Base-by-base conservation (phyloP, 2,888 invertebrate genomes). In the Antheraea assamensis region DNA sequence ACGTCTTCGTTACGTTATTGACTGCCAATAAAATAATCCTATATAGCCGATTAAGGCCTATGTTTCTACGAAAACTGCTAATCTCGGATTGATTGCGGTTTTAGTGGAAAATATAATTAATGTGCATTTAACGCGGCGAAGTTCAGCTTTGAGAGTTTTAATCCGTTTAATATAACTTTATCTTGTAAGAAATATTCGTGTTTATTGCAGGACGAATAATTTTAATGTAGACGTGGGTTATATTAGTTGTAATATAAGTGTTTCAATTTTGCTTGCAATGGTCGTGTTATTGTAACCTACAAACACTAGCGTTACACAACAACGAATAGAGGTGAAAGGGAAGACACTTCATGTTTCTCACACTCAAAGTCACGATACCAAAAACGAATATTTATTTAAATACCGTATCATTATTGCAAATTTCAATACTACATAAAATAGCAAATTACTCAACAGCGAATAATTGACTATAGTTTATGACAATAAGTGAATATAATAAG, bases 21-120 rank as follows among this genome's bases (percentile, higher is more conserved):
- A 21, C 3, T 10, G 31, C 31, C 19, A 35, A 66, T 31, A 13
- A 66, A 31, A 31, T 66, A 35, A 35, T 66, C 21, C 66, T 31
- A 21, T 35, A 10, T 31, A 21, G 31, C 68, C 35, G 68, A 35
- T 35, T 35, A 35, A 68, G n/a, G 19, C 15, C 15, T 35, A 68
- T 68, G 66, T 19, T 68, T 68, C 66, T 68, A 30, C 66, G 66
- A 68, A 68, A 35, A 68, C 35, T 68, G 68, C 35, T 68, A 68
- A 35, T 35, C n/a, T 68, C n/a, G 35, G 68, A 35, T 68, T 68
- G 68, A 68, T 68, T 68, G 35, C 68, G 3, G 31, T n/a, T 68
- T 68, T 68, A 68, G 21, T 68, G 35, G 66, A 66, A 66, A 24
- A 5, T 66, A 13, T 68, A 68, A 68, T 68, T 68, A 68, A 35